A percentile compares a stretch with the other conserved stretches of the same genome.
These are phyloP conservation scores for Musca vetustissima DNA, from an alignment of 1,140 invertebrate genomes.

Conservation along the genomic window DNA sequence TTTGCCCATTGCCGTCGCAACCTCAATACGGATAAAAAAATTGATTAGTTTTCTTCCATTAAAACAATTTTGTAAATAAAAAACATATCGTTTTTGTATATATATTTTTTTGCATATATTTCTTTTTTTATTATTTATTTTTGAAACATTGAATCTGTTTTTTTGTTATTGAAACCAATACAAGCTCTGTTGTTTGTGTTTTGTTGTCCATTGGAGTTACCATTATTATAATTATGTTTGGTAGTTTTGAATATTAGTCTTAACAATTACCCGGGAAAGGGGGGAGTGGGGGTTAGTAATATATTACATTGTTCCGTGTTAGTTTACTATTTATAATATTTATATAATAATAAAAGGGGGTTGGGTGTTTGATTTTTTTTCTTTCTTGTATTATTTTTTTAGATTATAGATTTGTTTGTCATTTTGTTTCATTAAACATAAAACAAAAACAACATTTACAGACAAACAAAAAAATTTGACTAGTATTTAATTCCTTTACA, in stretches of 20 bases:
- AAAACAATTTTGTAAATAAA: not conserved
- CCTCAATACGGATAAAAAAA: too few relatives aligned
- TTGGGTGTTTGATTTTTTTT: too few relatives aligned
- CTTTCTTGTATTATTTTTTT: not conserved
- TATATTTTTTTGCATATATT: slow-evolving; percentile 18
- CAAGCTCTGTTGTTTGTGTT: slow-evolving; percentile 7
- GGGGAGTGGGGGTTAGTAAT: slow-evolving; percentile 1
- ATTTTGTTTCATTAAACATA: too few relatives aligned
- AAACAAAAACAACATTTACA: slow-evolving; percentile 31
- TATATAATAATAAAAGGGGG: slow-evolving; percentile 1
- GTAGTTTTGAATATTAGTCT: slow-evolving; percentile 4
- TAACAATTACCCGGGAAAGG: not conserved
- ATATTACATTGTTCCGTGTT: slow-evolving; percentile 16
- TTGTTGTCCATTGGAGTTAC: slow-evolving; percentile 9
- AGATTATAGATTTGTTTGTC: slow-evolving; percentile 21
- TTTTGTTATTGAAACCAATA: slow-evolving; percentile 19
- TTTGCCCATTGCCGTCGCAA: too few relatives aligned
- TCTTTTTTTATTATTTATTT: slow-evolving; percentile 11
- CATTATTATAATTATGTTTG: not conserved
- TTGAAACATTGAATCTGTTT: not conserved
- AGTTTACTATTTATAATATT: slow-evolving; percentile 1
- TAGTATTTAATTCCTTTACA: slow-evolving; percentile 39
- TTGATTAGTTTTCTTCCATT: too few relatives aligned
- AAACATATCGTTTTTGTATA: not conserved
- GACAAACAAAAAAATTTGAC: slow-evolving; percentile 38